Base-by-base conservation (phyloP, 1,140 invertebrate genomes). In the Aradophagus sp. region DNA sequence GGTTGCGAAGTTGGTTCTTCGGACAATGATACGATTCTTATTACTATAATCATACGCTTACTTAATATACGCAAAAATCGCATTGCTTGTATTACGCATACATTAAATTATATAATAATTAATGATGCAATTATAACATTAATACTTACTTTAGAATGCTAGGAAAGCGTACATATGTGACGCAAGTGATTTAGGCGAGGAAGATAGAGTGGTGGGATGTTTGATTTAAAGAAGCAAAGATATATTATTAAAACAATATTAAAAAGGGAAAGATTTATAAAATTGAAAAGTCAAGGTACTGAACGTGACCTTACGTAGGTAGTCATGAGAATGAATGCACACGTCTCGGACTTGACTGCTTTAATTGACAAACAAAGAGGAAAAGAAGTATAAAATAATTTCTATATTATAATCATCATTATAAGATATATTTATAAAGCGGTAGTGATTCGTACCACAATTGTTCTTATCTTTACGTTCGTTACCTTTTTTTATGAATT, bases 121-220 rank as follows among this genome's bases (percentile, higher is more conserved):
- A 77, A 61, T 50, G 61, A 77, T 53, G 59, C 75, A 78, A 80
- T 80, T 79, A 79, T 75, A 80, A 70, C 77, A 80, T 77, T 67
- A 63, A 61, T 73, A 78, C 67, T 81, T 82, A 80, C 73, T 77
- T 82, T 81, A 82, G 80, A 77, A 80, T 78, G 78, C 76, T 81
- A 81, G 79, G 77, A 63, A 8, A 16, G 77, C 74, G 67, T 78
- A 75, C 58, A 78, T 79, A 78, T 74, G 74, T 76, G 72, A 77
- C 61, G 76, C 69, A 69, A 72, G 73, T 77, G 62, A 74, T 69
- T 42, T 15, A 36, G n/a, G 16, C 10, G n/a, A 27, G 29, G 5
- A 23, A 20, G 13, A 36, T 6, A 16, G 27, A 31, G 29, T 12
- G 29, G 32, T 17, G 13, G 32, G 13, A 11, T 29, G 35, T 55